These are phyloP conservation scores for Neotoxoptera formosana DNA, from an alignment of 1,140 invertebrate genomes.

Conservation along the genomic window DNA sequence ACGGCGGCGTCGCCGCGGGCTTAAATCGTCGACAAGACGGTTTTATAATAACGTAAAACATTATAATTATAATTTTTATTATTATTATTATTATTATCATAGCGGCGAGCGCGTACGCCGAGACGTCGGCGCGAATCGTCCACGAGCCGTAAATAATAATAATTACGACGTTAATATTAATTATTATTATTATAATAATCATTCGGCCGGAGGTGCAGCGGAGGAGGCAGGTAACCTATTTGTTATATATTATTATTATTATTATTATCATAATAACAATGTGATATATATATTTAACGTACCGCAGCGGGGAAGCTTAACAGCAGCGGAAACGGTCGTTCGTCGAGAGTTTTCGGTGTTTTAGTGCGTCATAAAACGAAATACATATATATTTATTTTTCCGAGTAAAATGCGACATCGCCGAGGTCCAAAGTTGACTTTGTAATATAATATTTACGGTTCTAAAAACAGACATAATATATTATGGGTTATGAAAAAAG, in stretches of 20 bases:
- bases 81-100: background rate
- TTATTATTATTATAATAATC: background rate
- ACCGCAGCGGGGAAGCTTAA: conserved; percentile 4
- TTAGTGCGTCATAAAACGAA: background rate
- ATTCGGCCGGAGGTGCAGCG: background rate
- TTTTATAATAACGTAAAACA: conserved; percentile 8
- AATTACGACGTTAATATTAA: conserved; percentile 5
- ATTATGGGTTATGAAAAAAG: background rate
- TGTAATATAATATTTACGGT: background rate
- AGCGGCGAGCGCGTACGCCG: background rate
- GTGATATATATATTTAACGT: conserved; percentile 2
- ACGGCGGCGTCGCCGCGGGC: background rate
- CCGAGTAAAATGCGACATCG: background rate
- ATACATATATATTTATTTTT: background rate
- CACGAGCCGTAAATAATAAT: background rate
- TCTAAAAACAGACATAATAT: conserved; percentile 5
- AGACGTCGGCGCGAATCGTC: background rate
- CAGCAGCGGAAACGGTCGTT: background rate
- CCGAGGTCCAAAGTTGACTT: background rate
- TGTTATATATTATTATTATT: background rate
- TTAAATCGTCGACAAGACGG: background rate
- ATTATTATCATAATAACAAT: too few species aligned
- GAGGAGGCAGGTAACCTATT: background rate
- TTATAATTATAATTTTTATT: too few species aligned
- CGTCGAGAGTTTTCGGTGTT: background rate